Conservation (phyloP, 2,888 invertebrate genomes). For the Halictus ligatus region DNA sequence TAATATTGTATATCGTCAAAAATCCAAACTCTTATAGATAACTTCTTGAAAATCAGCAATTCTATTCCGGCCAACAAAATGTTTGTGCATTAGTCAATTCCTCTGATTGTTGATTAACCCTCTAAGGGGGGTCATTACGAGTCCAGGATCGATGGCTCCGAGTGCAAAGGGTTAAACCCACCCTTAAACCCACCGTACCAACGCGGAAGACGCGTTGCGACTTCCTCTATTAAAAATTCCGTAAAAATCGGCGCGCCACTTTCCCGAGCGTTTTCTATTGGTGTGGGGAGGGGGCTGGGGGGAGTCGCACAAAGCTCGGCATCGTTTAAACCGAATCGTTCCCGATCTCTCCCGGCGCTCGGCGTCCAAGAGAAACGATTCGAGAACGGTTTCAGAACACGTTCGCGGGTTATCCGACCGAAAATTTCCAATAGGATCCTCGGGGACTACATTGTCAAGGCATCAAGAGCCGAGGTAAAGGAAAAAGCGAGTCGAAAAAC, state of each 20-base stretch:
- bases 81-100: background rate
- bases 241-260: background rate
- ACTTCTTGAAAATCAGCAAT: background rate
- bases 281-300: background rate
- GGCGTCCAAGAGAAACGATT: background rate
- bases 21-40: no score
- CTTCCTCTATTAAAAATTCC: background rate
- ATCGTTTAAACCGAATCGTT: background rate
- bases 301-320: background rate
- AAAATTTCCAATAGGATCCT: slow-evolving; percentile 16
- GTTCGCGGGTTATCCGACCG: slow-evolving; percentile 11
- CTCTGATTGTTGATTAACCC: background rate
- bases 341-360: background rate
- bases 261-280: background rate
- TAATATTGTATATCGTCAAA: background rate
- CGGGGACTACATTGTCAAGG: slow-evolving; percentile 27
- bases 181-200: no score
- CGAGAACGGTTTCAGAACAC: slow-evolving; percentile 6
- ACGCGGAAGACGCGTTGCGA: no score
- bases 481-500: slow-evolving; percentile 13
- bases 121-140: no score
- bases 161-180: no score
- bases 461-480: slow-evolving; percentile 1
- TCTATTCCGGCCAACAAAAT: background rate
- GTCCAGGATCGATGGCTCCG: no score